These are phyloP conservation scores for Orthosia incerta DNA, from an alignment of 2,888 invertebrate species.

Conservation along the genomic window DNA sequence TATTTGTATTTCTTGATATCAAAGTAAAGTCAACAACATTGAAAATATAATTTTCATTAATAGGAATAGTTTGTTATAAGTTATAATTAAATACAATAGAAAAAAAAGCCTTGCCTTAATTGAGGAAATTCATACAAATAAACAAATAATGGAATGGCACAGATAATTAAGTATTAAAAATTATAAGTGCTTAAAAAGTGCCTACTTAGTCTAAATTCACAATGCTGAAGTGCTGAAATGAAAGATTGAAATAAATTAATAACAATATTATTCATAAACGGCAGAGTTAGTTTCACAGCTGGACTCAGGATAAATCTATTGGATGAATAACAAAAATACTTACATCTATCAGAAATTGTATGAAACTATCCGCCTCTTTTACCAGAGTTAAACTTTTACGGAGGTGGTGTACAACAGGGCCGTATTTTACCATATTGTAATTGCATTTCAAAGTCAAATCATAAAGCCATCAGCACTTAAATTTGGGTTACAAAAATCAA, in stretches of 20 bases:
- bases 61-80: neutral
- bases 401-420: neutral
- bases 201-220: neutral
- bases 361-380: neutral
- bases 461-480: too few species aligned
- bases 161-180: neutral
- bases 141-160: neutral
- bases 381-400: neutral
- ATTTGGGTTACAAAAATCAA: conserved; percentile 1
- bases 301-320: neutral
- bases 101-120: neutral
- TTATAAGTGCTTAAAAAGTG: neutral
- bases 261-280: too few species aligned
- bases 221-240: neutral
- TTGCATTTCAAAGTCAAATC: too few species aligned
- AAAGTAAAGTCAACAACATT: neutral
- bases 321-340: neutral
- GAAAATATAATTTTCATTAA: neutral
- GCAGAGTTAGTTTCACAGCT: neutral
- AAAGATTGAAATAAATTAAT: neutral
- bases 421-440: neutral
- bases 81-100: neutral
- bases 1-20: too few species aligned
- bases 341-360: neutral
- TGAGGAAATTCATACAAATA: neutral